These are phyloP conservation scores for Callinectes sapidus DNA, from an alignment of 2,888 invertebrate genomes.

Conservation along the genomic window DNA sequence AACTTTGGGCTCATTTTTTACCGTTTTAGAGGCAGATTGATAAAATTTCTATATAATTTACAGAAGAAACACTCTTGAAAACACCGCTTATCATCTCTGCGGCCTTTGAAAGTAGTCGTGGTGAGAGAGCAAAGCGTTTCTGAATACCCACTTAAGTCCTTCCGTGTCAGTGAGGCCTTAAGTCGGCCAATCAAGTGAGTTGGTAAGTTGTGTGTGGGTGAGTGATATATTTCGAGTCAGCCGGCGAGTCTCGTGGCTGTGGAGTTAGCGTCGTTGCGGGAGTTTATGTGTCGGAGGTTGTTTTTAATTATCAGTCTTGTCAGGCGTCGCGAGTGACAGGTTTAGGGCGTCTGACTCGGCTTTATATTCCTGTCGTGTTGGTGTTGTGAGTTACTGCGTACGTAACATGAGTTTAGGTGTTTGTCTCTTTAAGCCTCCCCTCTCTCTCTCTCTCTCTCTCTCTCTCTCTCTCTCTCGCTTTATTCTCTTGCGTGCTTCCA, in stretches of 20 bases:
- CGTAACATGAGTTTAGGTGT: neutral
- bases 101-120: too few species aligned
- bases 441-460: neutral
- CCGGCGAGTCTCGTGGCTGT: neutral
- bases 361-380: neutral
- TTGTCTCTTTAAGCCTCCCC: neutral
- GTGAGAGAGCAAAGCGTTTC: too few species aligned
- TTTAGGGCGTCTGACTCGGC: neutral
- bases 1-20: too few species aligned
- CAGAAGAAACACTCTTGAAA: too few species aligned
- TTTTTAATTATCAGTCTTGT: constrained; percentile 7
- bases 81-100: too few species aligned
- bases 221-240: neutral
- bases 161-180: neutral
- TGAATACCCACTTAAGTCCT: too few species aligned
- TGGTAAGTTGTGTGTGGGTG: neutral
- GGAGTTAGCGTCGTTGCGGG: neutral
- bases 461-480: neutral
- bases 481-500: neutral
- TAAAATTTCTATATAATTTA: too few species aligned
- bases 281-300: neutral
- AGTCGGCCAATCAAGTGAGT: neutral
- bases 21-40: too few species aligned
- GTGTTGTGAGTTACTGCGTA: neutral
- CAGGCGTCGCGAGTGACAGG: neutral